Evolutionary conservation across 2,888 invertebrate genomes (phyloP).

Genomic region (Phyto melanocephala): DNA sequence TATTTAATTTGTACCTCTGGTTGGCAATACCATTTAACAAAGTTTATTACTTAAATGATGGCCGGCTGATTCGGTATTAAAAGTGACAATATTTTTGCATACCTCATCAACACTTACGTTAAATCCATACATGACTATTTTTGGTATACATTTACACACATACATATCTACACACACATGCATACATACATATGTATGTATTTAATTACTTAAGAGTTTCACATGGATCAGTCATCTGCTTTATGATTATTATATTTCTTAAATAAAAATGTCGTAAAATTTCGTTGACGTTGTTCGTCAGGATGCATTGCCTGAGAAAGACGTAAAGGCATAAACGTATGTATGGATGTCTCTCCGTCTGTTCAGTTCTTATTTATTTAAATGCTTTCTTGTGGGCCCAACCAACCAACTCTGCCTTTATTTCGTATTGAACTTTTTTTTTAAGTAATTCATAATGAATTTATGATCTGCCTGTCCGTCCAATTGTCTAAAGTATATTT

Average conservation of each 20-base stretch:
- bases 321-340: slow-evolving; percentile 4
- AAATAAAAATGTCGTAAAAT: slow-evolving; percentile 75
- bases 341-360: background rate
- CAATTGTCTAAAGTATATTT: slow-evolving; percentile 23
- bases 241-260: slow-evolving; percentile 74
- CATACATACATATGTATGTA: background rate
- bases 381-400: slow-evolving; percentile 35
- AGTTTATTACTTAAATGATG: slow-evolving; percentile 40
- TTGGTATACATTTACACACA: background rate
- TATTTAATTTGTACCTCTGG: background rate
- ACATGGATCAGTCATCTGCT: slow-evolving; percentile 72
- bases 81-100: slow-evolving; percentile 20
- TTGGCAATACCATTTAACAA: background rate
- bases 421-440: background rate
- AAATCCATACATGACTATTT: background rate
- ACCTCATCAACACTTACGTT: slow-evolving; percentile 23
- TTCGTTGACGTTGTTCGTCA: slow-evolving; percentile 74
- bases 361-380: slow-evolving; percentile 36
- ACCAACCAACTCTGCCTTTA: background rate
- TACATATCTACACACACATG: background rate
- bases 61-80: slow-evolving; percentile 1
- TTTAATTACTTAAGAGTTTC: too few relatives aligned
- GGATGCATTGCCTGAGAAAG: slow-evolving; percentile 67
- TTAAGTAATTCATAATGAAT: slow-evolving; percentile 34
- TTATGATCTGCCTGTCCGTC: slow-evolving; percentile 18